Conservation (phyloP, 1,140 invertebrate genomes). For the Acyrthosiphon pisum region DNA sequence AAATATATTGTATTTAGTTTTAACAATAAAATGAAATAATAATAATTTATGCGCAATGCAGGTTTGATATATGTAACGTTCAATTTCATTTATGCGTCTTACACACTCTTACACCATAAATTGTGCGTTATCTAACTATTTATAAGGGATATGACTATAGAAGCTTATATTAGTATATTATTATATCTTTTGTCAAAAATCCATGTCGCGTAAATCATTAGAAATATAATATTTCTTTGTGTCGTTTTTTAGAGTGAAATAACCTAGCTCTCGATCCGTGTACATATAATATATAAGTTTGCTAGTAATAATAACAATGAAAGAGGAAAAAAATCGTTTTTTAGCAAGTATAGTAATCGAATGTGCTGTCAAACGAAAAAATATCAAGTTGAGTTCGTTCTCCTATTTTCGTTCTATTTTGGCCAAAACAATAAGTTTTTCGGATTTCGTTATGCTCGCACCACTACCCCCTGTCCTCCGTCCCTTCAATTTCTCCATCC, state of each 20-base stretch:
- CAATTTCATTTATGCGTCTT: not conserved
- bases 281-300: not conserved
- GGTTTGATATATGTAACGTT: not conserved
- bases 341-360: not conserved
- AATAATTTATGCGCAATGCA: not conserved
- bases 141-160: not conserved
- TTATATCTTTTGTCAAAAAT: not conserved
- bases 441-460: not conserved
- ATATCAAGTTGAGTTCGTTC: not conserved
- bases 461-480: not conserved
- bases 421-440: slow-evolving; percentile 15
- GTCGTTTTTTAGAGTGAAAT: not conserved
- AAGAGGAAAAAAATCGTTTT: not conserved
- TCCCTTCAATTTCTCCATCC: too few species aligned
- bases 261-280: not conserved
- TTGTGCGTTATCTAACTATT: not conserved
- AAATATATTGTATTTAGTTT: not conserved
- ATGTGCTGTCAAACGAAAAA: slow-evolving; percentile 19
- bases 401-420: not conserved
- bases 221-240: not conserved
- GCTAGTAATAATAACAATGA: not conserved
- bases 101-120: not conserved
- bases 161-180: not conserved
- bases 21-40: not conserved
- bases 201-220: not conserved